A percentile compares a stretch with the other conserved stretches of the same genome.
phyloP scores from a whole-genome alignment of 2,797 vertebrate species.

The Sylvilagus floridanus region DNA sequence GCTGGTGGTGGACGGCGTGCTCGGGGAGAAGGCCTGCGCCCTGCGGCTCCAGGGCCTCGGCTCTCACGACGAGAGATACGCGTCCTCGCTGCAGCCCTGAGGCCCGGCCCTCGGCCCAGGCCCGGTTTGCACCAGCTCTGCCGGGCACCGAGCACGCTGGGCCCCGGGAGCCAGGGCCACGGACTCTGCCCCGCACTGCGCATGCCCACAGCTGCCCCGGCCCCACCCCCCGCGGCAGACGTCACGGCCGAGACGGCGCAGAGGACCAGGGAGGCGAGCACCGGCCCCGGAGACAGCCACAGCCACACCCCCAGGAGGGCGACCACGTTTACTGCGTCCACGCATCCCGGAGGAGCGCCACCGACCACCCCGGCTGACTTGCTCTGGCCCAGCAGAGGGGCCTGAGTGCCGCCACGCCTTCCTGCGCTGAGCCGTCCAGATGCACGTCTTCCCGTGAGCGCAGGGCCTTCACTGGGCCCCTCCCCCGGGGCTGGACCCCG shows the following conservation, averaged over 20 bases:
- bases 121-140: neutral
- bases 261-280: too few species aligned
- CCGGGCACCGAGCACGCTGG: neutral
- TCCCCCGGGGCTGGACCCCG: neutral
- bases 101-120: neutral
- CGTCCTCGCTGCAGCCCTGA: neutral
- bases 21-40: constrained; percentile 89
- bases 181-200: too few species aligned
- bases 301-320: too few species aligned
- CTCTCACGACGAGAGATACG: constrained; percentile 85
- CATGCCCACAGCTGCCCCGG: too few species aligned
- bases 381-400: too few species aligned
- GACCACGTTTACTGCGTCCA: too few species aligned
- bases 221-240: too few species aligned
- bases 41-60: constrained; percentile 89
- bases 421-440: neutral
- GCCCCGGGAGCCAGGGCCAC: too few species aligned
- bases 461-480: neutral
- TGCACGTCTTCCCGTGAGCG: too few species aligned
- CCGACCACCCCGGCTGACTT: neutral
- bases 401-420: neutral
- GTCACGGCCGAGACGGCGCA: too few species aligned
- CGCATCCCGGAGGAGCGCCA: too few species aligned
- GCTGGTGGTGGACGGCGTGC: constrained; percentile 88
- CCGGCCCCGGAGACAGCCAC: too few species aligned